Evolutionary conservation across 2,797 vertebrate genomes (phyloP).

Genomic region (Protonibea diacanthus): DNA sequence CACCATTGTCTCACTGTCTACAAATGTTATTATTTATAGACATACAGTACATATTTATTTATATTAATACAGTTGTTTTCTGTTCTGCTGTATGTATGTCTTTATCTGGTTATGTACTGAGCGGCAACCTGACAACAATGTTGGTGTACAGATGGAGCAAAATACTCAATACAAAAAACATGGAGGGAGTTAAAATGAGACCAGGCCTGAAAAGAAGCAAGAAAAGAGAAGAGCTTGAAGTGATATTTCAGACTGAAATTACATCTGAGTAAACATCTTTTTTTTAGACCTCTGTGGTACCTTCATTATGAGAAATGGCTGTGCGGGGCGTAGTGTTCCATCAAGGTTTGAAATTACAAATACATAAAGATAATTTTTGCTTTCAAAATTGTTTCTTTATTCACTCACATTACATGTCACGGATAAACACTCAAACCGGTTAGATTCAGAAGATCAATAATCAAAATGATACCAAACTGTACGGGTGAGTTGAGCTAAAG

Average conservation of each 20-base stretch:
- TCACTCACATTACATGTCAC: not conserved
- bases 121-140: no score
- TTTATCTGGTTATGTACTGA: no score
- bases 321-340: not conserved
- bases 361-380: not conserved
- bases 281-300: not conserved
- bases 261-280: not conserved
- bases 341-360: not conserved
- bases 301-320: not conserved
- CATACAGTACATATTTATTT: no score
- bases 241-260: not conserved
- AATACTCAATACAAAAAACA: no score
- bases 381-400: not conserved
- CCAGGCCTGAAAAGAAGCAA: no score
- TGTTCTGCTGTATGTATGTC: no score
- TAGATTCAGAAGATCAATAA: not conserved
- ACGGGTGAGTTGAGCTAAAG: not conserved
- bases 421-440: not conserved
- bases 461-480: not conserved
- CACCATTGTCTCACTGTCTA: no score
- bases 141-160: no score
- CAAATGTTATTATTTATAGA: no score
- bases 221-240: not conserved
- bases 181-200: no score
- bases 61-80: no score